These are phyloP conservation scores for Engraulis encrasicolus DNA, from an alignment of 2,113 vertebrate genomes.

Conservation along the genomic window DNA sequence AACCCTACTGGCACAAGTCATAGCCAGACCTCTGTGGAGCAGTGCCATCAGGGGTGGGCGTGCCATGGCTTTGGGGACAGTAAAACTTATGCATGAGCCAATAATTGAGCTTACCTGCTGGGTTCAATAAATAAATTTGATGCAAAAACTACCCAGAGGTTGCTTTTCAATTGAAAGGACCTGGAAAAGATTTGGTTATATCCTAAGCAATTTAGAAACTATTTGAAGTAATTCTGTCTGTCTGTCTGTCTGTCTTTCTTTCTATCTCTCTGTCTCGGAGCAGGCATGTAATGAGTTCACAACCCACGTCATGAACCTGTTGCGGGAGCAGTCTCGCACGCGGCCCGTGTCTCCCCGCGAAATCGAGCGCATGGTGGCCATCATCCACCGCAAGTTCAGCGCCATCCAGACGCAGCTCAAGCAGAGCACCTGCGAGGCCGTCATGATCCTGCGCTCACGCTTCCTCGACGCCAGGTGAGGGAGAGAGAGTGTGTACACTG, in stretches of 20 bases:
- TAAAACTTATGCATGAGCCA: not conserved
- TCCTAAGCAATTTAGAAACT: no score
- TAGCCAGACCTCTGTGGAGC: not conserved
- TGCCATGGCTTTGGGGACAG: not conserved
- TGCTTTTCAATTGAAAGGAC: not conserved
- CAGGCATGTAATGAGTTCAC: conserved; percentile 91
- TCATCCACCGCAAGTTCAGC: conserved; percentile 92
- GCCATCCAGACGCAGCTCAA: conserved; percentile 92
- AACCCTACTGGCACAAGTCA: not conserved
- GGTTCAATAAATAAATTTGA: not conserved
- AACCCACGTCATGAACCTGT: conserved; percentile 91
- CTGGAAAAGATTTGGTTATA: not conserved
- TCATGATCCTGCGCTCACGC: conserved; percentile 90
- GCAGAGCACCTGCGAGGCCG: conserved; percentile 90
- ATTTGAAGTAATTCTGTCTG: conserved; percentile 25
- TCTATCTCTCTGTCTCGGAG: not conserved
- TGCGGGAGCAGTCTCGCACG: conserved; percentile 88
- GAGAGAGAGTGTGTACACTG: no score
- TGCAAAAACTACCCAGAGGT: not conserved
- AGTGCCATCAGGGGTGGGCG: not conserved
- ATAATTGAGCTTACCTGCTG: not conserved
- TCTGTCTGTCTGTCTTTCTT: conserved; percentile 23
- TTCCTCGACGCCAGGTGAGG: conserved; percentile 90
- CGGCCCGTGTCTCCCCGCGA: conserved; percentile 88
- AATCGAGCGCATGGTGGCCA: conserved; percentile 91